Evolutionary conservation across 2,888 invertebrate genomes (phyloP).

Genomic region (Chymomyza procnemis): DNA sequence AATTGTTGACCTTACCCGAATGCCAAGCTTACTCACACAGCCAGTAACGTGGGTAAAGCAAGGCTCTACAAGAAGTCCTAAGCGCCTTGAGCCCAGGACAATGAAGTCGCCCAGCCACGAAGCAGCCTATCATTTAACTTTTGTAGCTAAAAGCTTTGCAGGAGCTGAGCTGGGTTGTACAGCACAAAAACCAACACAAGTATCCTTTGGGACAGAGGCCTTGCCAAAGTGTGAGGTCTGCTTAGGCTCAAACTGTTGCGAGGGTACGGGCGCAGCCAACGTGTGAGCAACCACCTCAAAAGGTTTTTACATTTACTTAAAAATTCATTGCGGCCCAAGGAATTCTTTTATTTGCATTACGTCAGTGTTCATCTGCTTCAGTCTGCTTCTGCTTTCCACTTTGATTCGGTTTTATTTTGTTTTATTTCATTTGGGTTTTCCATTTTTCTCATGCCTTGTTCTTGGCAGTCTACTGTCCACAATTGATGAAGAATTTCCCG

Average conservation of each 20-base stretch:
- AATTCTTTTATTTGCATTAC: conserved; percentile 60
- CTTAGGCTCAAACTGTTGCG: conserved; percentile 3
- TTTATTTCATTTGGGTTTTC: not conserved
- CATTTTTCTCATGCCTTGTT: not conserved
- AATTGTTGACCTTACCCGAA: conserved; percentile 60
- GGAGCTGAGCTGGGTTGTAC: not conserved
- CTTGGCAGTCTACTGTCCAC: conserved; percentile 12
- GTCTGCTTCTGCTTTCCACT: conserved; percentile 23
- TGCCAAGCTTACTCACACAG: not conserved
- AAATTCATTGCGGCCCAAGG: conserved; percentile 66
- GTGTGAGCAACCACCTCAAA: conserved; percentile 28
- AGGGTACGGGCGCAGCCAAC: conserved; percentile 2
- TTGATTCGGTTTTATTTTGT: conserved; percentile 1
- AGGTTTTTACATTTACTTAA: conserved; percentile 61
- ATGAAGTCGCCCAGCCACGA: conserved; percentile 36
- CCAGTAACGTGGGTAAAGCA: not conserved
- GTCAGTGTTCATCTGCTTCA: not conserved
- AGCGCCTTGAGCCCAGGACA: conserved; percentile 42
- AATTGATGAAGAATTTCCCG: conserved; percentile 63
- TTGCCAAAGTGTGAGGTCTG: conserved; percentile 19
- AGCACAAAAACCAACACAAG: conserved; percentile 23
- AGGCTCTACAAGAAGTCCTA: not conserved
- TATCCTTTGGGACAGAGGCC: conserved; percentile 58
- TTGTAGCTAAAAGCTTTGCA: conserved; percentile 62
- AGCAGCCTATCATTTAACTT: conserved; percentile 44